Percentiles rank a stretch among this genome's conserved stretches.
Conservation (phyloP, 2,113 vertebrate species). For the Forbesichthys agassizii region DNA sequence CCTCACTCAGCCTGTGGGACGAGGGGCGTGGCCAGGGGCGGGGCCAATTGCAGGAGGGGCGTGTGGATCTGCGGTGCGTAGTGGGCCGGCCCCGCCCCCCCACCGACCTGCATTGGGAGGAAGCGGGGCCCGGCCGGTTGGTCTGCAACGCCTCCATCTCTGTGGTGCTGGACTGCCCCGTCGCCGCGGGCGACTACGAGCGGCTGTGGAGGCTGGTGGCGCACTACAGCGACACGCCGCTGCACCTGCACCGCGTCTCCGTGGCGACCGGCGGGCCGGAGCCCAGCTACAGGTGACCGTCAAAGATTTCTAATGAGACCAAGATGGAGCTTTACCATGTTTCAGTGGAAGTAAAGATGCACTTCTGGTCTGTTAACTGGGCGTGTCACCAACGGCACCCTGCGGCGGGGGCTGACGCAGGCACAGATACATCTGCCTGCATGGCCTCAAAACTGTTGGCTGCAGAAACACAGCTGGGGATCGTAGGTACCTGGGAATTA, state of each 20-base stretch:
- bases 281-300: conserved; percentile 72
- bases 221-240: conserved; percentile 89
- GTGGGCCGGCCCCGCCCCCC: conserved; percentile 65
- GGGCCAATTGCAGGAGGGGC: conserved; percentile 61
- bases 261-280: conserved; percentile 69
- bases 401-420: too few species aligned
- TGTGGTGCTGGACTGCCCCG: conserved; percentile 81
- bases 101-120: conserved; percentile 74
- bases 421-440: too few species aligned
- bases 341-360: too few species aligned
- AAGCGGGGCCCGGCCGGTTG: conserved; percentile 69
- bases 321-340: too few species aligned
- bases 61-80: conserved; percentile 78
- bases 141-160: conserved; percentile 75
- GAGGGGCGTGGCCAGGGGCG: conserved; percentile 86
- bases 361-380: neutral
- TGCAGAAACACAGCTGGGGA: too few species aligned
- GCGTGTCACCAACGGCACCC: neutral
- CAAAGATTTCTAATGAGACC: too few species aligned
- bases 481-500: too few species aligned
- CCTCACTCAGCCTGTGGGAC: conserved; percentile 84
- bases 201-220: conserved; percentile 89
- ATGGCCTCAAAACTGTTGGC: too few species aligned
- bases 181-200: conserved; percentile 83
- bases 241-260: conserved; percentile 76